Conservation (phyloP, 2,888 invertebrate genomes). For the Camponotus fellah region DNA sequence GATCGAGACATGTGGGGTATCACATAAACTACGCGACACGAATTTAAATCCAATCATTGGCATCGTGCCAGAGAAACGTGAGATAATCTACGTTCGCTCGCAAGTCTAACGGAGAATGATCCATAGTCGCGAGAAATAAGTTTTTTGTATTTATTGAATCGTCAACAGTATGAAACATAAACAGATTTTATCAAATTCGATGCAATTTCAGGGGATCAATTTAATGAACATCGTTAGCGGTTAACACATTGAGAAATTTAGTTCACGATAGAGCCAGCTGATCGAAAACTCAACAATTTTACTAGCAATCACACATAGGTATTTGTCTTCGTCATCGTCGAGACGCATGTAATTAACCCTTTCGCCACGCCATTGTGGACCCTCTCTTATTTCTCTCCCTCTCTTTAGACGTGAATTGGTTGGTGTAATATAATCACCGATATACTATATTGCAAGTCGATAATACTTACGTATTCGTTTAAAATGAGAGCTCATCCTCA, state of each 20-base stretch:
- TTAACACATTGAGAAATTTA: constrained; percentile 28
- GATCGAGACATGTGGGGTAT: background rate
- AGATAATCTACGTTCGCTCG: constrained; percentile 52
- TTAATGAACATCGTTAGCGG: constrained; percentile 24
- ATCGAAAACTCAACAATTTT: constrained; percentile 56
- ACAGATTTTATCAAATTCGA: constrained; percentile 14
- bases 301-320: constrained; percentile 54
- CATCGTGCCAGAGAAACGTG: constrained; percentile 55
- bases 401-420: constrained; percentile 44
- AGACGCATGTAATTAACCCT: constrained; percentile 62
- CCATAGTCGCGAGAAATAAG: background rate
- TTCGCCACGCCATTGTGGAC: constrained; percentile 57
- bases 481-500: constrained; percentile 8
- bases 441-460: constrained; percentile 47
- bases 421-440: constrained; percentile 51
- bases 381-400: background rate
- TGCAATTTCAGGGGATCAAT: constrained; percentile 29
- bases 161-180: background rate
- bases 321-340: constrained; percentile 58
- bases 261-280: constrained; percentile 52
- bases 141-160: constrained; percentile 4
- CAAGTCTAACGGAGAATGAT: background rate
- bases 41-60: constrained; percentile 53
- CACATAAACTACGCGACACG: background rate
- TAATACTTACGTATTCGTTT: constrained; percentile 17